phyloP scores from a whole-genome alignment of 2,797 vertebrate genomes.

The Mormyrops attenuatus region DNA sequence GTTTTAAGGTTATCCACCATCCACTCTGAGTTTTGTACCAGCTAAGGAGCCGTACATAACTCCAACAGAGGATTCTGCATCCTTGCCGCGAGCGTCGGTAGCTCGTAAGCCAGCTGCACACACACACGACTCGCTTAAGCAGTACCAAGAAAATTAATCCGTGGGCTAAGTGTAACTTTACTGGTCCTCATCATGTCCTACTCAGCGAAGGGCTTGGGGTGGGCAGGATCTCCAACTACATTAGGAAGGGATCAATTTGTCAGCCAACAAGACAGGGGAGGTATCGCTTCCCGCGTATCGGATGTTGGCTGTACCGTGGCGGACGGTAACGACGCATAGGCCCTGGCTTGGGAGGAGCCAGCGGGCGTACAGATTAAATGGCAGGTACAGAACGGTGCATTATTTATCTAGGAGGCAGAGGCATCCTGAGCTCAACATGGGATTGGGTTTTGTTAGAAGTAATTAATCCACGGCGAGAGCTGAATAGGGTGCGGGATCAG shows the following conservation, averaged over 20 bases:
- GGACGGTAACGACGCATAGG: not conserved
- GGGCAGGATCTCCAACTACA: not conserved
- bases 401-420: conserved; percentile 66
- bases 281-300: conserved; percentile 1
- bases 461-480: conserved; percentile 64
- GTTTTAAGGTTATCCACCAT: not conserved
- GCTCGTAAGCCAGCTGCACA: not conserved
- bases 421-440: conserved; percentile 58
- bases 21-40: not conserved
- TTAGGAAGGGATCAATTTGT: conserved; percentile 40
- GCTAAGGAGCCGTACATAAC: not conserved
- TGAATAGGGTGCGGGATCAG: conserved; percentile 52
- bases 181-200: conserved; percentile 11
- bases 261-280: conserved; percentile 24
- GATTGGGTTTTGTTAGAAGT: conserved; percentile 57
- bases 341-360: conserved; percentile 6
- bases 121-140: not conserved
- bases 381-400: conserved; percentile 72
- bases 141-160: conserved; percentile 8
- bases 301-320: not conserved
- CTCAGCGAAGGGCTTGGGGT: not conserved
- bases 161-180: not conserved
- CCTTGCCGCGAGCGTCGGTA: not conserved
- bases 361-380: conserved; percentile 65
- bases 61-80: not conserved